Percentiles rank a stretch among this genome's conserved stretches.
phyloP scores from a whole-genome alignment of 2,797 vertebrate genomes.

The Sus cebifrons region DNA sequence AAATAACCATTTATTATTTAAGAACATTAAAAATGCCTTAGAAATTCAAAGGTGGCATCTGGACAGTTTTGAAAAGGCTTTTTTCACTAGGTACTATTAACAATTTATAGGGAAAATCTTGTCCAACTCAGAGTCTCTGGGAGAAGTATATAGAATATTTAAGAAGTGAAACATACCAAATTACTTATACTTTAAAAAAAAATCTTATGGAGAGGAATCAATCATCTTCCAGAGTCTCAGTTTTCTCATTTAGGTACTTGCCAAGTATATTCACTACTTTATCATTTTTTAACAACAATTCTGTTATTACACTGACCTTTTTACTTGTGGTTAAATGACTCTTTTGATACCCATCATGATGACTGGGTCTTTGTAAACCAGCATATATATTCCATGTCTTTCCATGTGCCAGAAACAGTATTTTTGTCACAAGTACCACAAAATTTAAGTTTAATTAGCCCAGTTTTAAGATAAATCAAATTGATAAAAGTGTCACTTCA shows the following conservation, averaged over 20 bases:
- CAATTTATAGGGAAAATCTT: neutral
- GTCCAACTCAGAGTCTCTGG: neutral
- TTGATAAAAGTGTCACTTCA: neutral
- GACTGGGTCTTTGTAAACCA: neutral
- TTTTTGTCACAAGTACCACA: neutral
- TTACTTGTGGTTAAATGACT: neutral
- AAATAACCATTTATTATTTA: constrained; percentile 26
- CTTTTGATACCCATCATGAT: neutral
- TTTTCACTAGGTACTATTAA: neutral
- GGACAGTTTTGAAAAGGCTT: neutral
- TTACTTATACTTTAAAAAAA: neutral
- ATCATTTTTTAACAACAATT: neutral
- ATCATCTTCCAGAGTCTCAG: neutral
- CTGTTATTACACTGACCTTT: neutral
- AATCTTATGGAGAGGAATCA: neutral
- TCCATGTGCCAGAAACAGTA: neutral
- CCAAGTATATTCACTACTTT: neutral
- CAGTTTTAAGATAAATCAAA: neutral
- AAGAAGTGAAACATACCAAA: neutral
- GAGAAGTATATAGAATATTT: neutral
- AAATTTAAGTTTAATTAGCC: neutral
- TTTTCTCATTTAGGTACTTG: neutral
- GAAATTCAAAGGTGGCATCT: neutral
- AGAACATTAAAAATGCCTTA: constrained; percentile 1
- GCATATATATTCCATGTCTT: neutral